A percentile compares a stretch with the other conserved stretches of the same genome.
phyloP scores from a whole-genome alignment of 2,113 vertebrate genomes.

The Psammodynastes pulverulentus region DNA sequence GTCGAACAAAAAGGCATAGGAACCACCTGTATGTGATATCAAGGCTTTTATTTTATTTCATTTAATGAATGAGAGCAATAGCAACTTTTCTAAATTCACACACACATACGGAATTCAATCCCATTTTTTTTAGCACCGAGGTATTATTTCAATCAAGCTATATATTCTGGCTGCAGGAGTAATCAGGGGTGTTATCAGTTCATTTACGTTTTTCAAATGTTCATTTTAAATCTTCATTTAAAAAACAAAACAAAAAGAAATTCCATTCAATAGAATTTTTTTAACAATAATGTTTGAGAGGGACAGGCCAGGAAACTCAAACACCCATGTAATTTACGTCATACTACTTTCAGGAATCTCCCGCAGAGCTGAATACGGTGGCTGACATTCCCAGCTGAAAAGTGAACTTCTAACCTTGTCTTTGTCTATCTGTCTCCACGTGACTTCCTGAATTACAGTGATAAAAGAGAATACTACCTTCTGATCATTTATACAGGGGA shows the following conservation, averaged over 20 bases:
- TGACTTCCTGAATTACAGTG: slow-evolving; percentile 49
- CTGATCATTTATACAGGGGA: slow-evolving; percentile 29
- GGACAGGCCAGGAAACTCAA: slow-evolving; percentile 60
- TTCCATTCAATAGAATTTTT: not conserved
- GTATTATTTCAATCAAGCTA: not conserved
- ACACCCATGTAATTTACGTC: slow-evolving; percentile 42
- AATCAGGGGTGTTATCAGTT: not conserved
- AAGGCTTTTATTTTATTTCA: not conserved
- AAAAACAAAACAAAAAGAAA: not conserved
- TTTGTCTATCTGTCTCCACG: slow-evolving; percentile 45
- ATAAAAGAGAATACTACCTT: slow-evolving; percentile 35
- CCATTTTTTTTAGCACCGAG: not conserved
- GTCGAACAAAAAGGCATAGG: not conserved
- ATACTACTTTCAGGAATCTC: slow-evolving; percentile 45
- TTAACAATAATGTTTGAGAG: slow-evolving; percentile 44
- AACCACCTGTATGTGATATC: not conserved
- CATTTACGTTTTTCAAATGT: not conserved
- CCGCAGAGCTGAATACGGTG: slow-evolving; percentile 36
- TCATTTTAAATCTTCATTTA: not conserved
- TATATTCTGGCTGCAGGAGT: not conserved
- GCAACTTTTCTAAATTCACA: not conserved
- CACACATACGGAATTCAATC: not conserved
- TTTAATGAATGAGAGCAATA: not conserved
- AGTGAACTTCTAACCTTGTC: slow-evolving; percentile 69
- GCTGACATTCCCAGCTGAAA: slow-evolving; percentile 70